These are phyloP conservation scores for Gallinago solitaria DNA, from an alignment of 2,797 vertebrate genomes.

Conservation along the genomic window DNA sequence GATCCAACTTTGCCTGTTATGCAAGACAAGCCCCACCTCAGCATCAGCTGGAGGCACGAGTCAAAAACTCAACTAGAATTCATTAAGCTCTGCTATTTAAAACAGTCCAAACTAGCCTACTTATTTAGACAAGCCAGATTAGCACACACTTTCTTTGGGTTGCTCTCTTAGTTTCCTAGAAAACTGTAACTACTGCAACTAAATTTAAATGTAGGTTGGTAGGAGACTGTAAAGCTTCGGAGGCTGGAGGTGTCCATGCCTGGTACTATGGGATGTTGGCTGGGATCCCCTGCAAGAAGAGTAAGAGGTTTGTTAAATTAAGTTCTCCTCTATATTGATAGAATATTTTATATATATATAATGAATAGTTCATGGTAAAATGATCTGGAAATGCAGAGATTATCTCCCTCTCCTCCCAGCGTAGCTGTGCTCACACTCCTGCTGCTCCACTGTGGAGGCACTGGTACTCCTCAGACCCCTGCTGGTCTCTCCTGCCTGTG, in stretches of 20 bases:
- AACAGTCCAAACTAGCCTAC: background rate
- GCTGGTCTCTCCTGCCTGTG: background rate
- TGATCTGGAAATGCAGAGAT: background rate
- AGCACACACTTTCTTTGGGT: background rate
- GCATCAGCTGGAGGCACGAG: background rate
- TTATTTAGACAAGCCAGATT: background rate
- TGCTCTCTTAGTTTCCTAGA: background rate
- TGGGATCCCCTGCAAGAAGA: background rate
- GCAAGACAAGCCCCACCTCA: background rate
- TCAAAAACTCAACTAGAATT: background rate
- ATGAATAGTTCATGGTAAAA: background rate
- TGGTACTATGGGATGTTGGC: background rate
- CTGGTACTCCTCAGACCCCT: background rate
- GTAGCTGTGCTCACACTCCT: accelerated
- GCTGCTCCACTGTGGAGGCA: background rate
- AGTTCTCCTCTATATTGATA: background rate
- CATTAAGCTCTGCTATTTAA: background rate
- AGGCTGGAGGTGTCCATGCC: background rate
- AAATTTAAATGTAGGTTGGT: background rate
- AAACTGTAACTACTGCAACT: background rate
- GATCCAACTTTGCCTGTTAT: background rate
- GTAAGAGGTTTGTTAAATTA: background rate
- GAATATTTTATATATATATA: background rate
- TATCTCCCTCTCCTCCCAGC: background rate
- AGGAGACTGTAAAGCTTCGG: background rate